Evolutionary conservation across 2,888 invertebrate species (phyloP), one percentile per base, ranked within the genome.

Genomic region (Fragum sueziense): DNA sequence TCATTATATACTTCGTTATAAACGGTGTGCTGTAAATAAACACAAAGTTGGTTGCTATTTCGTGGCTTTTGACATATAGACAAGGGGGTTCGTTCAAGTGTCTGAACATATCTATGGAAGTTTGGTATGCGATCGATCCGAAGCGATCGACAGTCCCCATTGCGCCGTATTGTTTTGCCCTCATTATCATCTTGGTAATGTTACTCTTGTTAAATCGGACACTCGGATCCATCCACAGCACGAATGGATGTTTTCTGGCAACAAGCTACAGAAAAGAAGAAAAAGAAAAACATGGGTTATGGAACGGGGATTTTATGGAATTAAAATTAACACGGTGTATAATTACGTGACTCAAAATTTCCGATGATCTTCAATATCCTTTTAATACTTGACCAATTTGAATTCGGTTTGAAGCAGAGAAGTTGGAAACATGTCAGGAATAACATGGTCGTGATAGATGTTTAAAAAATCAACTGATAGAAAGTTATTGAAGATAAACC

Each of bases 171-270:
- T 70, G 73, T 9, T 67, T 76, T 1, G 76, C 80, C 11, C 47
- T 29, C 31, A 76, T 54, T 37, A 79, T 73, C n/a, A 69, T 54
- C 22, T 33, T 33, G 37, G 74, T 69, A 33, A 84, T 72, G 65
- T 79, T 57, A 0, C 37, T 68, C 4, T 73, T 74, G 4, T 52
- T 68, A 47, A 84, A 84, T 27, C 78, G 29, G 17, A 80, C 74
- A 0, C 76, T 76, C 1, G 84, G 62, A 69, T 84, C 84, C 84
- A 84, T 84, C 84, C 84, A 84, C 17, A 80, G 52, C 27, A 84
- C 79, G 76, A 84, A 84, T 20, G 80, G 78, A 31, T 84, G 79
- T 22, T 76, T 54, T 33, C 34, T 76, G 22, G 68, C 59, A 22
- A 69, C 73, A 9, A 76, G 25, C 84, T 84, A 74, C n/a, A 79